These are phyloP conservation scores for Aspiorhynchus laticeps DNA, from an alignment of 2,113 vertebrate species.

Conservation along the genomic window DNA sequence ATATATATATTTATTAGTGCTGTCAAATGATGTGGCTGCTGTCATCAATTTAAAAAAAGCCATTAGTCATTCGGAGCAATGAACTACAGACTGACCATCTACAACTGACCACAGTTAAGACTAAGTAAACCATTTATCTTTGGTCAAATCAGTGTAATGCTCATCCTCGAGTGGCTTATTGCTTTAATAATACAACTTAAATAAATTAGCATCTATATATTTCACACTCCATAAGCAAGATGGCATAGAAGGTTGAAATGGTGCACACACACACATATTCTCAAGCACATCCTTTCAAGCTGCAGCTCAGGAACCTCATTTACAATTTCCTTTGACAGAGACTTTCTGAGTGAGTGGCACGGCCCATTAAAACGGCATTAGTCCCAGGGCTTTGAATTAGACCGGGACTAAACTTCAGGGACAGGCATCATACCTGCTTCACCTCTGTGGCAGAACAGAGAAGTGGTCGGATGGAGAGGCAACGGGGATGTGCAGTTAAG, in stretches of 20 bases:
- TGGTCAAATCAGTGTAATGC: neutral
- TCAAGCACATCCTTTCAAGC: slow-evolving; percentile 64
- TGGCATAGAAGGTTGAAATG: slow-evolving; percentile 3
- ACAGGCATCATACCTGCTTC: slow-evolving; percentile 77
- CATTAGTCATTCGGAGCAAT: neutral
- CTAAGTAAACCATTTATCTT: neutral
- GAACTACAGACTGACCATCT: neutral
- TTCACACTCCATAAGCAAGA: slow-evolving; percentile 23
- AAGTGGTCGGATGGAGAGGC: slow-evolving; percentile 58
- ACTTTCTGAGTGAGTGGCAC: slow-evolving; percentile 81
- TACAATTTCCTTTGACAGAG: slow-evolving; percentile 85
- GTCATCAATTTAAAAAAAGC: neutral
- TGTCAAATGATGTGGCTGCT: neutral
- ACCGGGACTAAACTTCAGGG: slow-evolving; percentile 82
- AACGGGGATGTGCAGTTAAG: slow-evolving; percentile 57
- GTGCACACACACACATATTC: slow-evolving; percentile 36
- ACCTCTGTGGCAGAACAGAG: slow-evolving; percentile 61
- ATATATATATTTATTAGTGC: neutral
- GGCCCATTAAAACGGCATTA: slow-evolving; percentile 86
- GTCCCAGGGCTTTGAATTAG: slow-evolving; percentile 86
- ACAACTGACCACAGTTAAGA: neutral
- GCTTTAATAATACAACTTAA: slow-evolving; percentile 24
- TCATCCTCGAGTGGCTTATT: slow-evolving; percentile 5
- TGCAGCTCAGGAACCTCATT: slow-evolving; percentile 72
- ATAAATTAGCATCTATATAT: slow-evolving; percentile 29